These are phyloP conservation scores for Aphelenchoides bicaudatus DNA, from an alignment of 2,888 invertebrate genomes.

Conservation along the genomic window DNA sequence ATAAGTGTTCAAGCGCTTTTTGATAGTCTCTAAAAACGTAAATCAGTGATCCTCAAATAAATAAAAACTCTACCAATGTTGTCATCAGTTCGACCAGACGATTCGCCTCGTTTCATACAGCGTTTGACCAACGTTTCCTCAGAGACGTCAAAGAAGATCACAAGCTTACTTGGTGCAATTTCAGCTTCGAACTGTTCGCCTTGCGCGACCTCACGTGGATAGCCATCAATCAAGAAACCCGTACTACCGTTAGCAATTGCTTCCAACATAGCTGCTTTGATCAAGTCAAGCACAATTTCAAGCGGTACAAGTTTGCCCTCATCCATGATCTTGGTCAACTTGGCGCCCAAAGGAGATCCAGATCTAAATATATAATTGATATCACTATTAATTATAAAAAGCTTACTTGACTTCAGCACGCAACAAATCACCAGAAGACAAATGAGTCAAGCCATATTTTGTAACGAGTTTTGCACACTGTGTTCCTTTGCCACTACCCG, in stretches of 20 bases:
- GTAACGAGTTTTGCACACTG: constrained; percentile 71
- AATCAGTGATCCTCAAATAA: constrained; percentile 89
- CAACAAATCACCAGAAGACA: constrained; percentile 76
- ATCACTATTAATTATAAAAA: too few species aligned
- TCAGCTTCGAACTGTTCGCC: constrained; percentile 77
- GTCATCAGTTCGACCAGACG: constrained; percentile 81
- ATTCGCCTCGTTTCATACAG: constrained; percentile 74
- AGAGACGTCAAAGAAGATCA: constrained; percentile 79
- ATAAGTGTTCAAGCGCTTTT: constrained; percentile 83
- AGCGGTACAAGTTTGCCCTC: constrained; percentile 76
- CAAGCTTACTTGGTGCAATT: constrained; percentile 71
- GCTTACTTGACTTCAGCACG: constrained; percentile 70
- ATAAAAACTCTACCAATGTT: too few species aligned
- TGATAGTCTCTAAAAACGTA: constrained; percentile 89
- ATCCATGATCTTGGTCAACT: constrained; percentile 66
- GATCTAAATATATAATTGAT: too few species aligned
- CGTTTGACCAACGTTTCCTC: constrained; percentile 75
- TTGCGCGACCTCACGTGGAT: constrained; percentile 84
- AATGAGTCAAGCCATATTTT: constrained; percentile 74
- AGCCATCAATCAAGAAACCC: constrained; percentile 87
- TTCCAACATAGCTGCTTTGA: constrained; percentile 73
- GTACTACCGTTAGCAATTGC: constrained; percentile 69
- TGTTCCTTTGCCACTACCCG: constrained; percentile 82
- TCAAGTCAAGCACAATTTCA: constrained; percentile 74
- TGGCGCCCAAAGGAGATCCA: constrained; percentile 67